Base-by-base conservation (phyloP, 2,888 invertebrate species). In the Trypoxylon attenuatum region DNA sequence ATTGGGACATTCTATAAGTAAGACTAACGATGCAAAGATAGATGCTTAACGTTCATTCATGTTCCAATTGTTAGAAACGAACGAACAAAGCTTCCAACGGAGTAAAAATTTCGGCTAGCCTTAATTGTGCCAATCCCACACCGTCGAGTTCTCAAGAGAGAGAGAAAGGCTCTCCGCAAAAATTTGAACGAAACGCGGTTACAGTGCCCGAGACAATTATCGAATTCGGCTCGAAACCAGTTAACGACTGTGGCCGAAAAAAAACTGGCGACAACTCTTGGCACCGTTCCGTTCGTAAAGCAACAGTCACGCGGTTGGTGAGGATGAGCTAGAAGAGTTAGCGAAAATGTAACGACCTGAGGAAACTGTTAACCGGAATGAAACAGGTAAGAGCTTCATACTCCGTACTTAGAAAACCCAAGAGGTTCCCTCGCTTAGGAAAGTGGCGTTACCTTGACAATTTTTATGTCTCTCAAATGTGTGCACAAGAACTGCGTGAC, bases 181-280 rank as follows among this genome's bases (percentile, higher is more conserved):
- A 51, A 42, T 53, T 25, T 46, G 27, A 41, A 15, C 27, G 29
- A 19, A 22, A 29, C 51, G 41, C 39, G 50, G 5, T 58, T 58
- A 61, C 55, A 50, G 47, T 43, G 51, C 22, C 53, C 10, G 27
- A 23, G 52, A 63, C 63, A 69, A 68, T 69, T 68, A 69, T 69
- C 47, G 53, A 39, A 60, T 42, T 41, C 47, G 60, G 60, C 61
- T 53, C 2, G 42, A 39, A 27, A 42, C 45, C 27, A 25, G 39
- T 61, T 52, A 69, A 69, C 60, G 45, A 65, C 43, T 54, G 41
- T 57, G 51, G 46, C 19, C 15, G 33, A 33, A 33, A 16, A 43
- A 33, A 42, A 39, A 25, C 59, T 51, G 39, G 49, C 59, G 55
- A 65, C 39, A 18, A 39, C 59, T 22, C 53, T 66, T 59, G 45